Percentiles rank a stretch among this genome's conserved stretches.
These are phyloP conservation scores for Mactromeris polynyma DNA, from an alignment of 2,888 invertebrate species.

Conservation along the genomic window DNA sequence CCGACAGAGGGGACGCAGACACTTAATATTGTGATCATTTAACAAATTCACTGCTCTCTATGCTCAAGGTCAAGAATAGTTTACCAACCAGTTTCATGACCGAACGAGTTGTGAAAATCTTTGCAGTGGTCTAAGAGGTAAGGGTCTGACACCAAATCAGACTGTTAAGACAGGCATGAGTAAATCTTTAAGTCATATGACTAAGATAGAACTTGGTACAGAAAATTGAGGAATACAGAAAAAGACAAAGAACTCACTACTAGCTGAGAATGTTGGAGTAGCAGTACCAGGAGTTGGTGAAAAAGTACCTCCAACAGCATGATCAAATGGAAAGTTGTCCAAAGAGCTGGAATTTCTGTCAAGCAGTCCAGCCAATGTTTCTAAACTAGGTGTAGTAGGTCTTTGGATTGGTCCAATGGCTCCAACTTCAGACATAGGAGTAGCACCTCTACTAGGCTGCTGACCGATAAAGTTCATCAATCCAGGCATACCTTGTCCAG, in stretches of 20 bases:
- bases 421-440: constrained; percentile 74
- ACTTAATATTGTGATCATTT: no score
- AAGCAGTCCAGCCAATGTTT: constrained; percentile 77
- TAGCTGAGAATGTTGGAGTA: constrained; percentile 57
- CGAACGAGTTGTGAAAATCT: no score
- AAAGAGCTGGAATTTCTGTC: constrained; percentile 67
- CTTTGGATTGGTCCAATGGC: constrained; percentile 39
- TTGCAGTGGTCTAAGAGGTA: no score
- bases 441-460: constrained; percentile 73
- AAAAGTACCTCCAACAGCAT: constrained; percentile 25
- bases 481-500: constrained; percentile 84
- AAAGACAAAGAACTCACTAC: constrained; percentile 37
- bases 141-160: no score
- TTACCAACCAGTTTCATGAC: no score
- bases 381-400: constrained; percentile 76
- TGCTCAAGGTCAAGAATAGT: no score
- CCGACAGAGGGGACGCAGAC: no score
- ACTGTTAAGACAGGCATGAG: no score
- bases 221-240: no score
- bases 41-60: no score
- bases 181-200: no score
- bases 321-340: constrained; percentile 49
- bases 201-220: no score
- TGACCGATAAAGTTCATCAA: constrained; percentile 73
- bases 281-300: constrained; percentile 48